phyloP scores from a whole-genome alignment of 2,888 invertebrate species.

The Meteorus colon region DNA sequence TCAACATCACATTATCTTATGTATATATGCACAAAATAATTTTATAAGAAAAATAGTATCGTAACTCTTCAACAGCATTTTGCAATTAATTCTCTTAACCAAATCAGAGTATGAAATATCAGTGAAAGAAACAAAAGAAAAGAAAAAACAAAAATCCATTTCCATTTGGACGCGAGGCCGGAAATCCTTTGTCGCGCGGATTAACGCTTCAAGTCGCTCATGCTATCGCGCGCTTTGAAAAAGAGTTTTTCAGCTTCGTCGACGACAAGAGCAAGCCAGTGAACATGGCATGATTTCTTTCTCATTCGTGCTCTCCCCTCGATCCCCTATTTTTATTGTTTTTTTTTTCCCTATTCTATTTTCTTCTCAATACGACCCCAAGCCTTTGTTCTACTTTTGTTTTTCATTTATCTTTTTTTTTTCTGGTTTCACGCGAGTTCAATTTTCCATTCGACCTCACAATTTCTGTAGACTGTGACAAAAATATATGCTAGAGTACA shows the following conservation, averaged over 20 bases:
- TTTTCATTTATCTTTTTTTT: slow-evolving; percentile 13
- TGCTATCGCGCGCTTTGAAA: slow-evolving; percentile 43
- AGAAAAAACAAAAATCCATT: slow-evolving; percentile 53
- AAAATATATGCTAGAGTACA: neutral
- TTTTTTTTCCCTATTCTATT: slow-evolving; percentile 5
- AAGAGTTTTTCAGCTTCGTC: slow-evolving; percentile 45
- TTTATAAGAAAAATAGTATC: no score
- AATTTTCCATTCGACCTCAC: slow-evolving; percentile 30
- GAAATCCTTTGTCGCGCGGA: slow-evolving; percentile 58
- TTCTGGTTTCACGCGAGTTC: slow-evolving; percentile 18
- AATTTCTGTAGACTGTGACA: neutral
- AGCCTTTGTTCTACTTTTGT: slow-evolving; percentile 30
- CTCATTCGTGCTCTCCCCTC: slow-evolving; percentile 5
- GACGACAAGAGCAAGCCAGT: slow-evolving; percentile 33
- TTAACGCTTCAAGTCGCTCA: slow-evolving; percentile 56
- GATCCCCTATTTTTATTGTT: slow-evolving; percentile 21
- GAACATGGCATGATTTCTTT: slow-evolving; percentile 16
- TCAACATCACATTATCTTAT: neutral
- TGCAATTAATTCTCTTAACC: neutral
- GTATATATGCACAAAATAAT: neutral
- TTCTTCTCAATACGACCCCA: slow-evolving; percentile 27
- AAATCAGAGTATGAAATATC: slow-evolving; percentile 38
- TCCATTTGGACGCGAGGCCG: slow-evolving; percentile 56
- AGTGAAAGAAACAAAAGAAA: neutral
- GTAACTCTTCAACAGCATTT: no score